A percentile compares a stretch with the other conserved stretches of the same genome.
Conservation (phyloP, 2,888 invertebrate genomes). For the Tetheella fluctuosa region DNA sequence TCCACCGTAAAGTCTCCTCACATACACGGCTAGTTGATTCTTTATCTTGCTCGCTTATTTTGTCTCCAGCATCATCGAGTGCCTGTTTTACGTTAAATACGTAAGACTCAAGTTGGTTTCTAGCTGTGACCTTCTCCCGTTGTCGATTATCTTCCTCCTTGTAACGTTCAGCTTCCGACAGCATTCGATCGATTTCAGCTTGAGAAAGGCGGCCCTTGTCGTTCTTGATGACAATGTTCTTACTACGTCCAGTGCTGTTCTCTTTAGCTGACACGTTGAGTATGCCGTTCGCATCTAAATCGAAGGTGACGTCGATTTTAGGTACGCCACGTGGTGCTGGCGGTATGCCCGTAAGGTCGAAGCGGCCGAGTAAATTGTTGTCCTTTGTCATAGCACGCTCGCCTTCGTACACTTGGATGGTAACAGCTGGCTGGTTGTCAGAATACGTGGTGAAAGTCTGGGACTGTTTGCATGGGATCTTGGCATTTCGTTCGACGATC, state of each 20-base stretch:
- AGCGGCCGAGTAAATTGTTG: conserved; percentile 87
- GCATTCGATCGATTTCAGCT: conserved; percentile 92
- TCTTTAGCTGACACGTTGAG: conserved; percentile 93
- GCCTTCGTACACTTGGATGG: conserved; percentile 89
- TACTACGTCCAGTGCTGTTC: conserved; percentile 86
- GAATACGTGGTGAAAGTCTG: conserved; percentile 91
- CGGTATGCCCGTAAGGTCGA: conserved; percentile 87
- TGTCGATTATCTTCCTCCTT: conserved; percentile 89
- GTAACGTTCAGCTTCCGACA: conserved; percentile 89
- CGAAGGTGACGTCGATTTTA: conserved; percentile 89
- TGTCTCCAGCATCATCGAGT: conserved; percentile 84
- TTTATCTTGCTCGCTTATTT: conserved; percentile 86
- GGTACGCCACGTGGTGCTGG: conserved; percentile 88
- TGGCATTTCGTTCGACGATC: conserved; percentile 88
- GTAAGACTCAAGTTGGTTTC: conserved; percentile 89
- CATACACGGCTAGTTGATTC: conserved; percentile 79
- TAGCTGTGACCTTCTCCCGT: conserved; percentile 86
- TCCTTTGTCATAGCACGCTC: conserved; percentile 92
- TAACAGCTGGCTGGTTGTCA: conserved; percentile 91
- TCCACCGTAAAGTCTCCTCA: conserved; percentile 87
- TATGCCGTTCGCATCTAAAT: conserved; percentile 91
- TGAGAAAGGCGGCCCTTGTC: conserved; percentile 92
- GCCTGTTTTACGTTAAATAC: conserved; percentile 88
- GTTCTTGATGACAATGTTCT: conserved; percentile 92
- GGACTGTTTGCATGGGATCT: conserved; percentile 88